Percentiles rank a stretch among this genome's conserved stretches.
These are phyloP conservation scores for Tetraodon nigroviridis DNA, from an alignment of 2,113 vertebrate species.

Conservation along the genomic window DNA sequence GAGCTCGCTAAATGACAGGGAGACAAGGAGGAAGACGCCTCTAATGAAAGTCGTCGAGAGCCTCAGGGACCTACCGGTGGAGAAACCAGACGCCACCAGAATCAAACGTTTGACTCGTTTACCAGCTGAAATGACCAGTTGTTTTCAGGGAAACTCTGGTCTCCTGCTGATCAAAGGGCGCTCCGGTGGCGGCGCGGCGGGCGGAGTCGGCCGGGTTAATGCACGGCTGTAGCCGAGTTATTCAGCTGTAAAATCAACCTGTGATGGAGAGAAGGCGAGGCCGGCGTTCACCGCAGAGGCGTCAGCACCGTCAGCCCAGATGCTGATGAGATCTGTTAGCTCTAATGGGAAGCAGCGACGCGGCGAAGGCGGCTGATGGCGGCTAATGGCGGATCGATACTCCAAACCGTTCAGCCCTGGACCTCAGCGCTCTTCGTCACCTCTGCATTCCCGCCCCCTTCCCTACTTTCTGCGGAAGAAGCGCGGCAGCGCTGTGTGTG, in stretches of 20 bases:
- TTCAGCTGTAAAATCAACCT: slow-evolving; percentile 9
- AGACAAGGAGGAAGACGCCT: no score
- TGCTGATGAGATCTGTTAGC: slow-evolving; percentile 18
- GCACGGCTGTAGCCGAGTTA: slow-evolving; percentile 9
- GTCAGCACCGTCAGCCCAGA: slow-evolving; percentile 3
- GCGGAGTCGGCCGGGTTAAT: neutral
- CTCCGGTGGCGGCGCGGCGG: no score
- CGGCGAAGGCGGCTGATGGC: slow-evolving; percentile 10
- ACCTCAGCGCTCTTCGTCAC: neutral
- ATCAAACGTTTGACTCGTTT: no score
- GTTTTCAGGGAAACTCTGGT: no score
- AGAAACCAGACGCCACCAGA: no score
- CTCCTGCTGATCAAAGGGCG: no score
- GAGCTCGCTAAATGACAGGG: no score
- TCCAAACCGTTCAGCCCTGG: neutral
- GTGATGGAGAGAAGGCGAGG: slow-evolving; percentile 10
- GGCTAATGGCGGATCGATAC: slow-evolving; percentile 33
- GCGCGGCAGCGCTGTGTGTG: slow-evolving; percentile 22
- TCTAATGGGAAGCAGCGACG: slow-evolving; percentile 34
- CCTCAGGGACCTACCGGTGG: no score
- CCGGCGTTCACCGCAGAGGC: neutral
- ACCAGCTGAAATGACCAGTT: no score
- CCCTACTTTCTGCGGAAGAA: slow-evolving; percentile 20
- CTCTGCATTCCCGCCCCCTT: neutral
- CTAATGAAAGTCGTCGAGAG: no score